Evolutionary conservation across 2,797 vertebrate genomes (phyloP).

Genomic region (Anguilla obscura): DNA sequence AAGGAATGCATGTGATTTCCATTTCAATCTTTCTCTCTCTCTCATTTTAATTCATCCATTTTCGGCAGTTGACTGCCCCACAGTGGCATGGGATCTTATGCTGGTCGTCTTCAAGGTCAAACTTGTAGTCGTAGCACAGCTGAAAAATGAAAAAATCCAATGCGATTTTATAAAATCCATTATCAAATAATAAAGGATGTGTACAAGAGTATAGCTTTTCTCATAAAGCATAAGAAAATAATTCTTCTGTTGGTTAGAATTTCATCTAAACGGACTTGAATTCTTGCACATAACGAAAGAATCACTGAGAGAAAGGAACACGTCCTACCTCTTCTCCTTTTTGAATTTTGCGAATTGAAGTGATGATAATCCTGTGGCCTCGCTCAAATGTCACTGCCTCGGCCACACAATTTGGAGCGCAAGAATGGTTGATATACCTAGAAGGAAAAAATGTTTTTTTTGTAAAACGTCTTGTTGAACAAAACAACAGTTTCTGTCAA

Average conservation of each 20-base stretch:
- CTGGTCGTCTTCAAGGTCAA: slow-evolving; percentile 88
- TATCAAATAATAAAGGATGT: neutral
- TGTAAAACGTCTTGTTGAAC: neutral
- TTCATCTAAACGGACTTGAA: neutral
- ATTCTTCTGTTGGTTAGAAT: neutral
- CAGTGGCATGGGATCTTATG: slow-evolving; percentile 97
- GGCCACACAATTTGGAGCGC: slow-evolving; percentile 94
- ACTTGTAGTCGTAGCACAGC: slow-evolving; percentile 98
- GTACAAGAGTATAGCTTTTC: neutral
- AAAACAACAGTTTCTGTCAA: neutral
- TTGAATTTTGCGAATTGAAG: slow-evolving; percentile 88
- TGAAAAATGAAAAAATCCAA: slow-evolving; percentile 59
- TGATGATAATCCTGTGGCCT: slow-evolving; percentile 98
- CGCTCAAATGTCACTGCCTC: slow-evolving; percentile 97
- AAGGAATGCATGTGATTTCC: slow-evolving; percentile 73
- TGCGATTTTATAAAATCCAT: neutral
- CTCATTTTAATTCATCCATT: slow-evolving; percentile 91
- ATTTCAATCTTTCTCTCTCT: slow-evolving; percentile 24
- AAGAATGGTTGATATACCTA: slow-evolving; percentile 98
- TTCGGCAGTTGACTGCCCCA: slow-evolving; percentile 93
- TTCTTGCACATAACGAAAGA: neutral
- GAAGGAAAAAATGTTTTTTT: slow-evolving; percentile 1
- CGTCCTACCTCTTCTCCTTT: slow-evolving; percentile 93
- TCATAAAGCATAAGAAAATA: neutral
- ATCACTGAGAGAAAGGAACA: neutral